A percentile compares a stretch with the other conserved stretches of the same genome.
These are phyloP conservation scores for Petrocephalus schoutedeni DNA, from an alignment of 2,797 vertebrate species.

Conservation along the genomic window DNA sequence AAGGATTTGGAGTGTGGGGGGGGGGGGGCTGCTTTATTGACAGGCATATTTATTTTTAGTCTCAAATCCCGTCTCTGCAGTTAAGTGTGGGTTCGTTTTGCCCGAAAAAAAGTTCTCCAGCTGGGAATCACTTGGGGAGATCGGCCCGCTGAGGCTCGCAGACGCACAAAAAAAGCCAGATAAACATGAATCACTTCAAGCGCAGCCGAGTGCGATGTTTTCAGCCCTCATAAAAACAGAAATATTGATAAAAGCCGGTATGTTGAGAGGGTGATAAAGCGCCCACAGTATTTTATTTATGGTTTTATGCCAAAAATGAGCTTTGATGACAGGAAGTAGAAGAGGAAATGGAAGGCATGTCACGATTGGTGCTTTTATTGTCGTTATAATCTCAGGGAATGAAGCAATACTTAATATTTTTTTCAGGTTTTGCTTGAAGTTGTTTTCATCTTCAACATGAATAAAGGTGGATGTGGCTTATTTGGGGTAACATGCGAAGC, in stretches of 20 bases:
- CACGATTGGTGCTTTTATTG: background rate
- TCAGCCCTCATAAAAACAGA: constrained; percentile 7
- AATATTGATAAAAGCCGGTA: background rate
- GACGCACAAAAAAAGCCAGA: background rate
- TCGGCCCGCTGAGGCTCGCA: background rate
- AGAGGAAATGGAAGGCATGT: background rate
- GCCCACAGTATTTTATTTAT: background rate
- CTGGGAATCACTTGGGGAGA: background rate
- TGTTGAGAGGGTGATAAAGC: background rate
- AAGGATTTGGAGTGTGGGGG: background rate
- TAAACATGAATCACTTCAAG: background rate
- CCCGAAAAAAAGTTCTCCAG: background rate
- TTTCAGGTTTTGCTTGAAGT: background rate
- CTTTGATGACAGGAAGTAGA: background rate
- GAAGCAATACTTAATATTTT: background rate
- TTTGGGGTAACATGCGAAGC: background rate
- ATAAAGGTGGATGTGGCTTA: background rate
- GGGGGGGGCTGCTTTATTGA: background rate
- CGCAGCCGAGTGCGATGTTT: background rate
- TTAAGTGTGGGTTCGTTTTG: background rate
- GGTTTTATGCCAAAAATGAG: background rate
- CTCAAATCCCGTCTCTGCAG: background rate
- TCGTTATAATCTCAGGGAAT: background rate
- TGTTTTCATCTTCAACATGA: background rate
- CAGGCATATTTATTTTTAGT: constrained; percentile 10